phyloP scores from a whole-genome alignment of 2,888 invertebrate genomes.

The Oxytorus armatus region DNA sequence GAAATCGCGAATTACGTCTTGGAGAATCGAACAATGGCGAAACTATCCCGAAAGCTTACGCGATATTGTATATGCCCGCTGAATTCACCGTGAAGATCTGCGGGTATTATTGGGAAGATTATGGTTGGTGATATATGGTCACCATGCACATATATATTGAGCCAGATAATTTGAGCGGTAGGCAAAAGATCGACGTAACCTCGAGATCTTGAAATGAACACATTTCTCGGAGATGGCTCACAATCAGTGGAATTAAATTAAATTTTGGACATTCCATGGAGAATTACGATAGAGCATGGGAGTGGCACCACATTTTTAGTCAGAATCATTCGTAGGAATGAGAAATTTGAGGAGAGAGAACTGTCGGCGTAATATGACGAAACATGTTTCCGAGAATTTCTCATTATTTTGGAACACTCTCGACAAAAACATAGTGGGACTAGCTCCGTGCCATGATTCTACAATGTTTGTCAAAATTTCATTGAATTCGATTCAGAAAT shows the following conservation, averaged over 20 bases:
- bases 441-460: too few relatives aligned
- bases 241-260: too few relatives aligned
- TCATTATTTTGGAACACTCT: not conserved
- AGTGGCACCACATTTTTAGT: not conserved
- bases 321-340: not conserved
- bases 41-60: conserved; percentile 41
- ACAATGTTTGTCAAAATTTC: too few relatives aligned
- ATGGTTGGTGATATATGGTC: not conserved
- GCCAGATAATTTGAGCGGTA: not conserved
- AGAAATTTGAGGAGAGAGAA: not conserved
- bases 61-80: not conserved
- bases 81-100: not conserved
- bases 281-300: too few relatives aligned
- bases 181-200: not conserved
- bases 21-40: conserved; percentile 39
- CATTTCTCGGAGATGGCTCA: too few relatives aligned
- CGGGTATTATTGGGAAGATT: not conserved
- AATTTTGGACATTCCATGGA: too few relatives aligned
- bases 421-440: too few relatives aligned
- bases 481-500: not conserved
- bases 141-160: not conserved
- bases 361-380: too few relatives aligned
- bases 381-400: not conserved
- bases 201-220: too few relatives aligned
- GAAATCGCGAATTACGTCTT: conserved; percentile 30